Evolutionary conservation across 2,113 vertebrate species (phyloP).

Genomic region (Madoqua kirkii): DNA sequence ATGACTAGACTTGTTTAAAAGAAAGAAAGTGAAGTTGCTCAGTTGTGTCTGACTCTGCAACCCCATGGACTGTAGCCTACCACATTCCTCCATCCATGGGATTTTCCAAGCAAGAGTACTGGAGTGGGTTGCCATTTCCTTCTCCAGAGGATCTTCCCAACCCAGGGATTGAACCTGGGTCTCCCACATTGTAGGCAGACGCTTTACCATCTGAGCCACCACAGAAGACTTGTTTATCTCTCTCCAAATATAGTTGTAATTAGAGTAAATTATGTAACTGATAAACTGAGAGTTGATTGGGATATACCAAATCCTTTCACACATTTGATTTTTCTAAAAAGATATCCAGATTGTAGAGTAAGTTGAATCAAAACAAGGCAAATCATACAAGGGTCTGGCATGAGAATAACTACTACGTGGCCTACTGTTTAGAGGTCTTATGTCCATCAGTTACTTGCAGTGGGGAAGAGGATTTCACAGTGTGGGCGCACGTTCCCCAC

Average conservation of each 20-base stretch:
- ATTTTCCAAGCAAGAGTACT: no score
- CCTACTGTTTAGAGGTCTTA: background rate
- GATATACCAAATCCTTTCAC: background rate
- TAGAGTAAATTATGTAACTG: background rate
- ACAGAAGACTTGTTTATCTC: background rate
- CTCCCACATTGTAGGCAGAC: no score
- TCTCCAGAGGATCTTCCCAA: no score
- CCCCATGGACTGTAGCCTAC: no score
- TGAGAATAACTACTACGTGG: background rate
- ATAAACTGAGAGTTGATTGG: background rate
- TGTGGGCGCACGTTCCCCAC: background rate
- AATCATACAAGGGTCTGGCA: background rate
- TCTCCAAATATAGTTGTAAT: background rate
- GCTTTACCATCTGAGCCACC: no score
- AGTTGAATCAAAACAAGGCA: background rate
- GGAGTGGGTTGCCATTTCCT: no score
- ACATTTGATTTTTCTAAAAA: constrained; percentile 8
- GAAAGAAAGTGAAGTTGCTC: no score
- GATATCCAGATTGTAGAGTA: background rate
- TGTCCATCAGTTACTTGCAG: background rate
- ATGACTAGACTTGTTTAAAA: background rate
- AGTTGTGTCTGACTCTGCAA: no score
- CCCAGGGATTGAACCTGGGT: no score
- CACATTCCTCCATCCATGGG: no score
- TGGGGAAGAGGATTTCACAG: background rate